These are phyloP conservation scores for Encarsia formosa DNA, from an alignment of 2,888 invertebrate genomes.

Conservation along the genomic window DNA sequence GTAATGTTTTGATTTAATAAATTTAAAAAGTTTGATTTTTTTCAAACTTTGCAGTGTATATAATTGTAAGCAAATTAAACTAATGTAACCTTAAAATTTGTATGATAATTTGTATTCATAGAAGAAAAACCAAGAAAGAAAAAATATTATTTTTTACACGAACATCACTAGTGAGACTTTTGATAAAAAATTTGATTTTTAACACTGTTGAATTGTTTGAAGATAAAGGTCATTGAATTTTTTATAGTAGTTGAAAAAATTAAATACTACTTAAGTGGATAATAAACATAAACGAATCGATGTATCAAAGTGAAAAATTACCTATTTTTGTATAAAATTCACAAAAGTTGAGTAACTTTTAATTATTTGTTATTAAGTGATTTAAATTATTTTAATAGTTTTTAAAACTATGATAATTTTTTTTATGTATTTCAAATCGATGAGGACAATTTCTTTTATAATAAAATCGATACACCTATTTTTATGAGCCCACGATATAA, in stretches of 20 bases:
- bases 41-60: slow-evolving; percentile 7
- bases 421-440: background rate
- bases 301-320: too few relatives aligned
- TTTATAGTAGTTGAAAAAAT: too few relatives aligned
- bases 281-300: too few relatives aligned
- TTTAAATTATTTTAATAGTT: background rate
- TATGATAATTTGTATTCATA: slow-evolving; percentile 1
- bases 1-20: too few relatives aligned
- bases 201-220: too few relatives aligned
- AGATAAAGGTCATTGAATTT: too few relatives aligned
- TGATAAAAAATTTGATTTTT: too few relatives aligned
- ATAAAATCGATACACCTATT: background rate
- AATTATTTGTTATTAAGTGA: background rate
- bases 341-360: background rate
- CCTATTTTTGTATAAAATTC: too few relatives aligned
- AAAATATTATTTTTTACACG: slow-evolving; percentile 3
- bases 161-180: too few relatives aligned
- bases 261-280: too few relatives aligned
- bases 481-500: background rate
- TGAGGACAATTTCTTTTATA: background rate
- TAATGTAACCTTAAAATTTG: slow-evolving; percentile 1
- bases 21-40: slow-evolving; percentile 6
- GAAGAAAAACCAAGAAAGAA: background rate
- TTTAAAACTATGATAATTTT: background rate
- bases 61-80: slow-evolving; percentile 4